phyloP scores from a whole-genome alignment of 2,113 vertebrate species.

The Ptilorrhoa leucosticta region DNA sequence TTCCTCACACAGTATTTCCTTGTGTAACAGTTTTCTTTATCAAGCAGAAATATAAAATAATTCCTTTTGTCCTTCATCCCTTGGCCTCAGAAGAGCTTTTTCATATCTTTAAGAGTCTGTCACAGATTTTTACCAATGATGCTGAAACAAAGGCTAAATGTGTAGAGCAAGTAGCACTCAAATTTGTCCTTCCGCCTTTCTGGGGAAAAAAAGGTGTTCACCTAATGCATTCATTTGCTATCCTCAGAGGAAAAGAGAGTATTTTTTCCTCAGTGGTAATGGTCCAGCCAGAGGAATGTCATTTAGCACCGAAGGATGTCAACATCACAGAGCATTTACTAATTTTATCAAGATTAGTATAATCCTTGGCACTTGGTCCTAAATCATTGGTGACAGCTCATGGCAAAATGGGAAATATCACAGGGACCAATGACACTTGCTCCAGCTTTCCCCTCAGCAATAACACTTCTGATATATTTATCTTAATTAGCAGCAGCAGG shows the following conservation, averaged over 20 bases:
- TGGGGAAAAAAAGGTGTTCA: neutral
- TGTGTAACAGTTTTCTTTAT: neutral
- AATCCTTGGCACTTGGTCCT: constrained; percentile 30
- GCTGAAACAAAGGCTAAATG: neutral
- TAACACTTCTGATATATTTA: constrained; percentile 53
- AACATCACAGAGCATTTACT: constrained; percentile 21
- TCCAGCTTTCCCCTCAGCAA: constrained; percentile 45
- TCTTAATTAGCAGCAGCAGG: constrained; percentile 62
- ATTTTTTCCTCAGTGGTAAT: neutral
- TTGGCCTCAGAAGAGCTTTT: neutral
- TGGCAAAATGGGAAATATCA: constrained; percentile 43
- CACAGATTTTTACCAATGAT: neutral
- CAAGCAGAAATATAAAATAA: neutral
- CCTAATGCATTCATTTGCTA: neutral
- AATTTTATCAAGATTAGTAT: constrained; percentile 54
- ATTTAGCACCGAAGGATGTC: constrained; percentile 12
- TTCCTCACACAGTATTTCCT: neutral
- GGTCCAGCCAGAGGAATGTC: neutral
- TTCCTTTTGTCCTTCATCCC: neutral
- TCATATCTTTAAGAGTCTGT: neutral
- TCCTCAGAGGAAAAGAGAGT: neutral
- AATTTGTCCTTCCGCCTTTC: constrained; percentile 1
- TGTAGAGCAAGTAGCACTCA: neutral
- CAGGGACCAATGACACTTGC: constrained; percentile 38
- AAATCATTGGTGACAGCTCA: constrained; percentile 59